phyloP scores from a whole-genome alignment of 2,797 vertebrate species.

The Cichlasoma orientale region DNA sequence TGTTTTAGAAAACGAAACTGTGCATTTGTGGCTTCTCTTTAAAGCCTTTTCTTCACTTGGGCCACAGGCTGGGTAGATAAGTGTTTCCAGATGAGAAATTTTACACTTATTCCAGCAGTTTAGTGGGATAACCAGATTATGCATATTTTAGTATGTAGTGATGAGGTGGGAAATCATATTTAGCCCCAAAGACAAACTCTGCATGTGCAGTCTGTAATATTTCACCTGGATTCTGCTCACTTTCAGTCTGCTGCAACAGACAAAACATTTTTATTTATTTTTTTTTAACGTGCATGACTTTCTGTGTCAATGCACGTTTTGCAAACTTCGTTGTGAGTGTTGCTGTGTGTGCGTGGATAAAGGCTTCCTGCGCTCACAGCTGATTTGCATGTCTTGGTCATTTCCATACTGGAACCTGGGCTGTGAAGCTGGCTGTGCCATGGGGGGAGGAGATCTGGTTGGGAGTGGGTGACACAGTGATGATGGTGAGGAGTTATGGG shows the following conservation, averaged over 20 bases:
- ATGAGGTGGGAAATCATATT: neutral
- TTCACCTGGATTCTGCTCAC: neutral
- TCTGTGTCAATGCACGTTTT: conserved; percentile 1
- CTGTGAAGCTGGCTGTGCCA: conserved; percentile 50
- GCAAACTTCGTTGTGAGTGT: neutral
- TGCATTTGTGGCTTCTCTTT: neutral
- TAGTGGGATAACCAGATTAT: neutral
- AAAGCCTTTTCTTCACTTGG: neutral
- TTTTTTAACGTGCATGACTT: neutral
- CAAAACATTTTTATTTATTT: neutral
- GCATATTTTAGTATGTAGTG: neutral
- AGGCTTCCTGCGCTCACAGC: conserved; percentile 73
- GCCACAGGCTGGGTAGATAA: neutral
- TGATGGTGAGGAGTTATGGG: conserved; percentile 14
- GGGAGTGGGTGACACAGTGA: conserved; percentile 26
- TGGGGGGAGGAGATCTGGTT: conserved; percentile 12
- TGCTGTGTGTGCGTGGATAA: conserved; percentile 26
- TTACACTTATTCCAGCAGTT: neutral
- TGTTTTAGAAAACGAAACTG: neutral
- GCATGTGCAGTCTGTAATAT: neutral
- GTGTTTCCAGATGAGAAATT: neutral
- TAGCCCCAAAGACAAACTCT: conserved; percentile 3
- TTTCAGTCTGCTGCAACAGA: no score
- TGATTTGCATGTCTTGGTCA: conserved; percentile 93
- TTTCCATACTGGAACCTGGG: conserved; percentile 96